These are phyloP conservation scores for Acrocyrtus sp. DNA, from an alignment of 2,888 invertebrate genomes.

Conservation along the genomic window DNA sequence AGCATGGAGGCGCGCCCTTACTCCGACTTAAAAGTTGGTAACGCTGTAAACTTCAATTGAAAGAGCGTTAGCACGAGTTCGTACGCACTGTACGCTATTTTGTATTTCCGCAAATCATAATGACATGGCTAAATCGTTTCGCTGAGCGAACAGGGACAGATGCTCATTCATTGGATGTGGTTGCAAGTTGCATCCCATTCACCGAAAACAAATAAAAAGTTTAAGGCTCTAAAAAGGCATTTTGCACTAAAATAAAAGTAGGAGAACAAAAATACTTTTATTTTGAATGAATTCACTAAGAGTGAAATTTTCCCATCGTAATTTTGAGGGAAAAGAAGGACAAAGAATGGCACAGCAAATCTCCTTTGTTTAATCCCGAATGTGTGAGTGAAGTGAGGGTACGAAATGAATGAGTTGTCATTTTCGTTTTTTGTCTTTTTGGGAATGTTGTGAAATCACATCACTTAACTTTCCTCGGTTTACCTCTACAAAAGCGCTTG, in stretches of 20 bases:
- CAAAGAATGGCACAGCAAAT: too few relatives aligned
- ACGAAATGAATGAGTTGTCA: too few relatives aligned
- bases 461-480: not conserved
- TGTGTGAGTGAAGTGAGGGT: constrained; percentile 22
- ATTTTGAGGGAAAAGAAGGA: too few relatives aligned
- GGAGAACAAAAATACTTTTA: not conserved
- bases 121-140: constrained; percentile 19
- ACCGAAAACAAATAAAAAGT: too few relatives aligned
- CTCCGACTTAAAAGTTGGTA: not conserved
- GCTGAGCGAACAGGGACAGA: constrained; percentile 31
- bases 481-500: too few relatives aligned
- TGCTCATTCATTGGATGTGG: constrained; percentile 27
- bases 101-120: not conserved
- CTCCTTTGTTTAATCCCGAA: constrained; percentile 32
- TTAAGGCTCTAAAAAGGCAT: too few relatives aligned
- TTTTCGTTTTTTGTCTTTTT: constrained; percentile 11
- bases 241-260: constrained; percentile 17
- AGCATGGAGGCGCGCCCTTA: not conserved
- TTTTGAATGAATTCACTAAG: constrained; percentile 17
- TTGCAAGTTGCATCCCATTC: too few relatives aligned
- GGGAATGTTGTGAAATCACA: not conserved
- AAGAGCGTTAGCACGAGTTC: not conserved
- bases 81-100: not conserved
- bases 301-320: constrained; percentile 47
- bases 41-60: not conserved